Base-by-base conservation (phyloP, 2,797 vertebrate genomes). In the Schizothorax lantsangensis region DNA sequence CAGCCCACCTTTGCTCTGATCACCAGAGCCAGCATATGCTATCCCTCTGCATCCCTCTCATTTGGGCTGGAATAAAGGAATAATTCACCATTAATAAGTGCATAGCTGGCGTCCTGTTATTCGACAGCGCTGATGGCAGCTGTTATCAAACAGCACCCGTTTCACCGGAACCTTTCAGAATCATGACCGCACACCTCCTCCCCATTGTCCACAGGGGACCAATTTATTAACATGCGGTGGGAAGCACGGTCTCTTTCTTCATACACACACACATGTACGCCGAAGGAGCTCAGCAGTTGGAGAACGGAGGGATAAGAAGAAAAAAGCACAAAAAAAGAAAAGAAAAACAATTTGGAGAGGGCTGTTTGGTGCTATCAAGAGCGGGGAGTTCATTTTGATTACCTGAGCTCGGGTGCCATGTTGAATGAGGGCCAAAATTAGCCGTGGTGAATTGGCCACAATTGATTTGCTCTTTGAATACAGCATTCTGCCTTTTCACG, bases 201-300 rank as follows among this genome's bases (percentile, higher is more conserved):
- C n/a, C 26, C 30, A n/a, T 62, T 40, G 78, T 79, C 79, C 47
- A 47, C 88, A 89, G 72, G 93, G 93, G 93, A 95, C 93, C 95
- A 95, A 94, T 95, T 95, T 95, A 95, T 95, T 95, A 94, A 94
- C 94, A 94, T 94, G 92, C 92, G 89, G 91, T 91, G 86, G 90
- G 92, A 74, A 84, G 81, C 66, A 80, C 64, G 17, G 74, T 8
- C 68, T 74, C 68, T 84, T 81, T 79, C 72, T 77, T 83, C 57
- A 62, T 23, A 54, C 64, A 78, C 40, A 47, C 30, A 57, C 21
- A 80, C n/a, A 83, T 75, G 69, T 43, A 36, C 62, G 21, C 47
- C 47, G 75, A 59, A 81, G 26, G 78, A 83, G 71, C 68, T 57
- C 30, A 38, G 73, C 9, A 6, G 69, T 79, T 21, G 69, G 7